phyloP scores from a whole-genome alignment of 2,113 vertebrate genomes.

The Alosa alosa region DNA sequence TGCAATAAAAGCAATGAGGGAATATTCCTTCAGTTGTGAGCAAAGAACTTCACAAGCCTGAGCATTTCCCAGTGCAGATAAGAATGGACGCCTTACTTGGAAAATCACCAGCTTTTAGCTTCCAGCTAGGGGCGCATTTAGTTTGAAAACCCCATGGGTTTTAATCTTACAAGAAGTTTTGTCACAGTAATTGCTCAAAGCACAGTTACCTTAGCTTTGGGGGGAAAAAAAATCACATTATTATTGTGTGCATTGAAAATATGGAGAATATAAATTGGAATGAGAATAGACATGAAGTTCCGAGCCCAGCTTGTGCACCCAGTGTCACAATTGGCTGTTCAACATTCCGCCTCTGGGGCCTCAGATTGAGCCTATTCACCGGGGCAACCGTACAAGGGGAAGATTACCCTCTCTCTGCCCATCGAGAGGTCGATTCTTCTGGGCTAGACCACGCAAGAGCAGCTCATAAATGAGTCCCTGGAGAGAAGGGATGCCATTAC shows the following conservation, averaged over 20 bases:
- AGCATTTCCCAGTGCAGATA: neutral
- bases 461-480: conserved; percentile 45
- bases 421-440: conserved; percentile 47
- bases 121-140: neutral
- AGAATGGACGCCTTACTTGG: neutral
- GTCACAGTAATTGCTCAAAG: neutral
- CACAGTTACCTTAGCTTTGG: neutral
- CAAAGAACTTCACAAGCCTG: neutral
- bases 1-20: neutral
- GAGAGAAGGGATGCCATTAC: conserved; percentile 44
- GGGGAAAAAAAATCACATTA: neutral
- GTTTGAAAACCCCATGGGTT: neutral
- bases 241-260: neutral
- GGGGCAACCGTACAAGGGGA: neutral
- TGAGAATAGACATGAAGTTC: neutral
- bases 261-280: neutral
- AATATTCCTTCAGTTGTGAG: neutral
- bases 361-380: conserved; percentile 11
- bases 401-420: conserved; percentile 36
- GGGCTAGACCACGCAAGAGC: conserved; percentile 33
- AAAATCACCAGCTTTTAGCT: neutral
- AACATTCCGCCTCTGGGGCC: neutral
- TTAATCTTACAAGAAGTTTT: neutral
- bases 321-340: conserved; percentile 1
- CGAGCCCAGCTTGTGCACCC: conserved; percentile 47